Base-by-base conservation (phyloP, 2,113 vertebrate genomes). In the Kryptolebias marmoratus region DNA sequence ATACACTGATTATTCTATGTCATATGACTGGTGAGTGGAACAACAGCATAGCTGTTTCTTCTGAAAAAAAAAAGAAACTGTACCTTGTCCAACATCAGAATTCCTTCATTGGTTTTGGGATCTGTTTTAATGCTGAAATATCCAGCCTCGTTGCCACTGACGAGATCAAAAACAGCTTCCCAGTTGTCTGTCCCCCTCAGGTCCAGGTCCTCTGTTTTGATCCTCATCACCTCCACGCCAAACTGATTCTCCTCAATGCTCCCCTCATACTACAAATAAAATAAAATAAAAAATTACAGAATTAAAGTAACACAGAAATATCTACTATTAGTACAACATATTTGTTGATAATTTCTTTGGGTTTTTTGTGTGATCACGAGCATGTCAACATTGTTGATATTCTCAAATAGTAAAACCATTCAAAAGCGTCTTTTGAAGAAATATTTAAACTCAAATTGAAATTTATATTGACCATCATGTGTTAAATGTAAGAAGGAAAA, bases 91-190 rank as follows among this genome's bases (percentile, higher is more conserved):
- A 98, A 92, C 91, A 92, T 95, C 58, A 99, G 84, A 73, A 96
- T 82, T 64, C 96, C 97, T 83, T 97, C 95, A 4, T 98, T 98
- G 81, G 95, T 99, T 2, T 79, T 63, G 44, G 93, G 85, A 82
- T 98, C 96, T 30, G 94, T 95, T 72, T 70, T 81, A 27, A 99
- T 95, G 73, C 92, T 94, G 87, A 99, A 99, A 72, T 93, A 94
- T 10, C 94, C 92, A 0, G 92, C 95, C 74, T 98, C 96, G 64
- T 99, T 98, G 75, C 98, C 98, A 4, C 94, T 92, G 47, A 95
- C 81, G 76, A 99, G 96, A 6, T 90, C 82, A 87, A 93, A 98
- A 9, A 94, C 73, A 10, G 94, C 87, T 45, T 91, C 58, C 96
- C 96, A 96, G 61, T 98, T 99, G 2, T 94, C 94, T 1, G 95